Evolutionary conservation across 2,113 vertebrate species (phyloP).

Genomic region (Polypterus senegalus): DNA sequence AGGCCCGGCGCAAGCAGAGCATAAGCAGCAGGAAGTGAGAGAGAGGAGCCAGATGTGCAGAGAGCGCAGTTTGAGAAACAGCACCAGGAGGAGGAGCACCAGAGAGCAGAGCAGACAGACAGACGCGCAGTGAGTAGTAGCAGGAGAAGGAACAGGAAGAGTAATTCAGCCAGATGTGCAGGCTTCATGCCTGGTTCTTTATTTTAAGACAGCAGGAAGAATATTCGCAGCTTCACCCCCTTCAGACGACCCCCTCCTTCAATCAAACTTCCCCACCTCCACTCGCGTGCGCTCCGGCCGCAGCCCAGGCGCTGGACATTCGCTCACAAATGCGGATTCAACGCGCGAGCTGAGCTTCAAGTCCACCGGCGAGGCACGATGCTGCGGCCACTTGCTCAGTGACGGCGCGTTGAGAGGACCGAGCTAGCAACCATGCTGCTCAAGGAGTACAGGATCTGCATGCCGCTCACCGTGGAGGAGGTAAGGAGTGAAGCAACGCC

Average conservation of each 20-base stretch:
- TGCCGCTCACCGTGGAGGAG: slow-evolving; percentile 93
- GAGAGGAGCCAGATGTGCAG: too few relatives aligned
- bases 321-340: too few relatives aligned
- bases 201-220: too few relatives aligned
- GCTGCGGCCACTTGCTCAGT: background rate
- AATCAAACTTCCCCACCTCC: slow-evolving; percentile 10
- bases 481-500: slow-evolving; percentile 50
- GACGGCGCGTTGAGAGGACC: slow-evolving; percentile 16
- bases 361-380: background rate
- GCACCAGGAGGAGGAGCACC: too few relatives aligned
- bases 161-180: too few relatives aligned
- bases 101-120: too few relatives aligned
- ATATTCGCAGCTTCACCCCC: background rate
- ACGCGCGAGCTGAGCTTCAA: background rate
- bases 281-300: slow-evolving; percentile 28
- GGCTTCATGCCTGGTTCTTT: too few relatives aligned
- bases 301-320: slow-evolving; percentile 10
- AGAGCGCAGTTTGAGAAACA: too few relatives aligned
- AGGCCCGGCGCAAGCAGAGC: too few relatives aligned
- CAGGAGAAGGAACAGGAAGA: too few relatives aligned
- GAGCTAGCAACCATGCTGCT: slow-evolving; percentile 63
- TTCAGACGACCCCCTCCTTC: background rate
- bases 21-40: too few relatives aligned
- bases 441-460: slow-evolving; percentile 96
- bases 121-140: too few relatives aligned